phyloP scores from a whole-genome alignment of 2,113 vertebrate genomes.

The Myocastor coypus region DNA sequence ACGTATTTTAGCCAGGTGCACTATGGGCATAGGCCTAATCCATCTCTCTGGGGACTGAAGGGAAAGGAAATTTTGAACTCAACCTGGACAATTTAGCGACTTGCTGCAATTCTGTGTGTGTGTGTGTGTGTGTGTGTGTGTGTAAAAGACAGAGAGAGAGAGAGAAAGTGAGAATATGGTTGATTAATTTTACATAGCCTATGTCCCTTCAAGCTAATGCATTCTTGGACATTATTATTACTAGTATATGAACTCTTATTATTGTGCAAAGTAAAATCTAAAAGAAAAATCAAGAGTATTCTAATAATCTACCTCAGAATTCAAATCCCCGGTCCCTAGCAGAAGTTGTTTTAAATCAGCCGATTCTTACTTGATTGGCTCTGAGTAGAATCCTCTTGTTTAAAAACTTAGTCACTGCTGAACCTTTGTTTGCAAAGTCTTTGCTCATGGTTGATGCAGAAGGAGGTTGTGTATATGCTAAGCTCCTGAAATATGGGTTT shows the following conservation, averaged over 20 bases:
- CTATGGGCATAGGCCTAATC: not conserved
- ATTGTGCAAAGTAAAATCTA: not conserved
- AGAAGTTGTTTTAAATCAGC: not conserved
- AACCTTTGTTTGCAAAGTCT: not conserved
- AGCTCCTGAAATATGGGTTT: not conserved
- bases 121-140: too few relatives aligned
- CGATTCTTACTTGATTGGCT: not conserved
- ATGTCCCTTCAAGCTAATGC: not conserved
- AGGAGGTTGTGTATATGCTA: too few relatives aligned
- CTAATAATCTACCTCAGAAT: not conserved
- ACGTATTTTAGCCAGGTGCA: not conserved
- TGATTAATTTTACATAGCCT: not conserved
- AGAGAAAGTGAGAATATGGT: not conserved
- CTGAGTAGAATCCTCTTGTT: not conserved
- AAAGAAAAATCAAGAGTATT: not conserved
- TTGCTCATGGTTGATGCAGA: not conserved
- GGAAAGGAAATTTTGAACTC: not conserved
- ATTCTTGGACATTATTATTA: not conserved
- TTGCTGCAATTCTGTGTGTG: not conserved
- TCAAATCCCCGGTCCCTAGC: not conserved
- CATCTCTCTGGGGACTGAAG: not conserved
- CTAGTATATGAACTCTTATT: not conserved
- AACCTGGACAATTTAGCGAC: not conserved
- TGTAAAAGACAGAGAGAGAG: not conserved
- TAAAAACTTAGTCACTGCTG: not conserved